Evolutionary conservation across 2,113 vertebrate genomes (phyloP).

Genomic region (Nansenia antarctica): DNA sequence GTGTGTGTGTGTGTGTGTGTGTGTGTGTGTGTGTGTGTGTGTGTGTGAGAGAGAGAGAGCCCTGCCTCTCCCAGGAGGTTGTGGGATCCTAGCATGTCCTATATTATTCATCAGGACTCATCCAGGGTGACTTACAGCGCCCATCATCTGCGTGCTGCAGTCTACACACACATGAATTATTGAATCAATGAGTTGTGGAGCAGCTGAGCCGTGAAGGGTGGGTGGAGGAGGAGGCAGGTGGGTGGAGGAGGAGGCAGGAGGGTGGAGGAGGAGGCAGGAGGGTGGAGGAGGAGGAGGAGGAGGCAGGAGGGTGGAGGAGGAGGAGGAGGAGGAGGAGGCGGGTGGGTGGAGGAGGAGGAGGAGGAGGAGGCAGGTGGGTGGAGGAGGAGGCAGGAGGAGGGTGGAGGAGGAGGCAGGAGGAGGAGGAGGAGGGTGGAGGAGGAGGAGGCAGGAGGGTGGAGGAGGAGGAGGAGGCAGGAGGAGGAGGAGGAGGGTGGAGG

Average conservation of each 20-base stretch:
- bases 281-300: no score
- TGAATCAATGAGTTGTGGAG: constrained; percentile 52
- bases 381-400: no score
- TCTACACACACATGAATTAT: constrained; percentile 63
- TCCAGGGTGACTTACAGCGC: constrained; percentile 59
- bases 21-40: neutral
- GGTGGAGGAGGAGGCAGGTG: no score
- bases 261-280: no score
- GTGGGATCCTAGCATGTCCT: constrained; percentile 43
- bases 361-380: no score
- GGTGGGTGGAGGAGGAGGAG: no score
- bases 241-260: no score
- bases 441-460: no score
- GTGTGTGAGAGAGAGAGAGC: constrained; percentile 2
- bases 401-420: neutral
- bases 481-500: no score
- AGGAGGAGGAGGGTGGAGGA: neutral
- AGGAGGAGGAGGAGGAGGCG: no score
- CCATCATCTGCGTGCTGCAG: constrained; percentile 65
- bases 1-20: neutral
- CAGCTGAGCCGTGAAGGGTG: constrained; percentile 53
- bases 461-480: no score
- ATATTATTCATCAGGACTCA: constrained; percentile 68
- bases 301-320: no score
- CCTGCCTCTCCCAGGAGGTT: constrained; percentile 20